These are phyloP conservation scores for Plutomurus gul DNA, from an alignment of 1,140 invertebrate species.

Conservation along the genomic window DNA sequence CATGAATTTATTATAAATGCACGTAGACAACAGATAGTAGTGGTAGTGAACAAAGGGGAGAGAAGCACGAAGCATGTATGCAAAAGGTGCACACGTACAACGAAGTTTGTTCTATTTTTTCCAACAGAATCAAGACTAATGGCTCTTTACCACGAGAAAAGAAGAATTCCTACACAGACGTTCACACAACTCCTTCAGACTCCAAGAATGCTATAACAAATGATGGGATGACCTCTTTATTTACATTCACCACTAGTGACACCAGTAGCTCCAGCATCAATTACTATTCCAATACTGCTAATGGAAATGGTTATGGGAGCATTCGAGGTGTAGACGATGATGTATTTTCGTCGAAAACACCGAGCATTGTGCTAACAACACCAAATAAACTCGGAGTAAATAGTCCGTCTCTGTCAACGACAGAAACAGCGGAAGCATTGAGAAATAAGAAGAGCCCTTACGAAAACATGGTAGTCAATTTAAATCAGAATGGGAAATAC, in stretches of 20 bases:
- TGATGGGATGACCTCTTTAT: constrained; percentile 43
- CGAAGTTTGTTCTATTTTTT: neutral
- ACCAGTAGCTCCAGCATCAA: constrained; percentile 5
- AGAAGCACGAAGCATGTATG: too few relatives aligned
- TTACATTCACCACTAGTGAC: constrained; percentile 35
- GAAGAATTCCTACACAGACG: constrained; percentile 57
- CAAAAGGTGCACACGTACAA: too few relatives aligned
- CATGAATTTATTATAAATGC: too few relatives aligned
- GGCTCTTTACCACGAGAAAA: constrained; percentile 80
- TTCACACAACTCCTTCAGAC: neutral
- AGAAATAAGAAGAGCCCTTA: constrained; percentile 42
- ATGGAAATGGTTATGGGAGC: constrained; percentile 6
- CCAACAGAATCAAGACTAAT: constrained; percentile 80
- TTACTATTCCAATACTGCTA: constrained; percentile 9
- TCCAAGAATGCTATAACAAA: constrained; percentile 21
- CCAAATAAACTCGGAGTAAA: neutral
- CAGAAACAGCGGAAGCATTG: neutral
- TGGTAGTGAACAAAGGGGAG: too few relatives aligned
- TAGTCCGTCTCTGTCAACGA: neutral
- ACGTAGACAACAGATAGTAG: too few relatives aligned
- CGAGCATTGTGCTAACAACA: neutral
- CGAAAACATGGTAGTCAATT: constrained; percentile 36
- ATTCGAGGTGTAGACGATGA: constrained; percentile 23
- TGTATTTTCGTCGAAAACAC: constrained; percentile 31
- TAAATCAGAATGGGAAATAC: constrained; percentile 7